Conservation (phyloP, 2,888 invertebrate species). For the Neoascia interrupta region DNA sequence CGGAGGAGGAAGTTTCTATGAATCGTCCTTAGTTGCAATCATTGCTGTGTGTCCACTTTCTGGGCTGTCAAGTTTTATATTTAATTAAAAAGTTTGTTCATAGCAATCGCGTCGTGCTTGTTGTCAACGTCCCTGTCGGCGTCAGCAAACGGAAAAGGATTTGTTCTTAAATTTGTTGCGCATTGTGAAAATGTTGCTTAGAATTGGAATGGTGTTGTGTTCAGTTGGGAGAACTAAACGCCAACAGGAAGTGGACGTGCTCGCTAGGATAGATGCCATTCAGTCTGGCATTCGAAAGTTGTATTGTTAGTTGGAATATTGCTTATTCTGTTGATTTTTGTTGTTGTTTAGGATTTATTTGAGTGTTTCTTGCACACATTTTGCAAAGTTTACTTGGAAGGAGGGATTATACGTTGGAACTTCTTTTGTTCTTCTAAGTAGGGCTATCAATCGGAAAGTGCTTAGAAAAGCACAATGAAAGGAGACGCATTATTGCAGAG, state of each 20-base stretch:
- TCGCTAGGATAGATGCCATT: no score
- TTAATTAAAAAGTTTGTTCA: constrained; percentile 63
- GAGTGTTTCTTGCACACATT: no score
- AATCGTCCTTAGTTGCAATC: constrained; percentile 46
- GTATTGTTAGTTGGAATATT: constrained; percentile 30
- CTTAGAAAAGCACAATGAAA: no score
- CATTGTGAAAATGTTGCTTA: constrained; percentile 33
- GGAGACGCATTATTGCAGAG: no score
- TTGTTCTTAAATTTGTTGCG: constrained; percentile 60
- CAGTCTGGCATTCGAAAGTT: constrained; percentile 55
- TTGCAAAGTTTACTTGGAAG: no score
- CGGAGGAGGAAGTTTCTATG: constrained; percentile 39
- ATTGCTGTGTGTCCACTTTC: constrained; percentile 59
- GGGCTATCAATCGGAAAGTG: no score
- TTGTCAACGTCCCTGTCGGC: constrained; percentile 28
- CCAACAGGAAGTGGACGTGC: constrained; percentile 21
- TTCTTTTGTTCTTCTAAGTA: no score
- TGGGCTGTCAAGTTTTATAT: constrained; percentile 62
- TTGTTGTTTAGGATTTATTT: constrained; percentile 16
- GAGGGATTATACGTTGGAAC: no score
- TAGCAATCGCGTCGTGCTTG: constrained; percentile 42
- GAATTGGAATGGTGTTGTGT: constrained; percentile 24
- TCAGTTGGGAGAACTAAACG: constrained; percentile 5
- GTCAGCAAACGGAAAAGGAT: constrained; percentile 44
- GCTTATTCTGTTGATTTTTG: constrained; percentile 35